Base-by-base conservation (phyloP, 2,113 vertebrate genomes). In the Excalfactoria chinensis region DNA sequence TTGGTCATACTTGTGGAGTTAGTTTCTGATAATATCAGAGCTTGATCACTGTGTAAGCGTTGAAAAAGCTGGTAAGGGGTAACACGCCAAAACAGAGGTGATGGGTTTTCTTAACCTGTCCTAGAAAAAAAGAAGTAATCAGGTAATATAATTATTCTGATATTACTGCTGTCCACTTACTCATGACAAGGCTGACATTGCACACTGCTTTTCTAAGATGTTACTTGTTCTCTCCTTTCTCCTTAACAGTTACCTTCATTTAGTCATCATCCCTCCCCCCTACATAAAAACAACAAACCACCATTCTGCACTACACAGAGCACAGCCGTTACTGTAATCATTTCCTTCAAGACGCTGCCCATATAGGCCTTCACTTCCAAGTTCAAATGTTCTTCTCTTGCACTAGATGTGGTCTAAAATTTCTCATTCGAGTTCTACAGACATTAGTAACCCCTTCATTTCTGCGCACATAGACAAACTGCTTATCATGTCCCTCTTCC, bases 311-410 rank as follows among this genome's bases (percentile, higher is more conserved):
- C 30, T 7, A 43, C 63, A 71, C 13, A 44, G 72, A 89, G 58
- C 41, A 71, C 41, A 87, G 77, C 32, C 78, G 64, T 64, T 93
- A 77, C 0, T 62, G 37, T n/a, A 84, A 81, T 72, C 35, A 35
- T 88, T 71, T 22, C 67, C 68, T 44, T 79, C 15, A 30, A 77
- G 64, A 55, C 32, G 35, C 37, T 56, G 46, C 20, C 40, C 43
- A 48, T 9, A 70, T 35, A 81, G 51, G 22, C 43, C 43, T 56
- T 70, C 35, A 46, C 46, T 67, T 64, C 37, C 37, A 58, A 25
- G 23, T 62, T 76, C 68, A 78, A 18, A n/a, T 75, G 58, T 40
- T 96, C 79, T 64, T 69, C 44, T 86, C 80, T 41, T 86, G 30
- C 63, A 76, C 19, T 34, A 90, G 44, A 76, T 44, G 32, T 83